Percentiles rank a stretch among this genome's conserved stretches.
These are phyloP conservation scores for Cryptoprocta ferox DNA, from an alignment of 2,797 vertebrate genomes.

Conservation along the genomic window DNA sequence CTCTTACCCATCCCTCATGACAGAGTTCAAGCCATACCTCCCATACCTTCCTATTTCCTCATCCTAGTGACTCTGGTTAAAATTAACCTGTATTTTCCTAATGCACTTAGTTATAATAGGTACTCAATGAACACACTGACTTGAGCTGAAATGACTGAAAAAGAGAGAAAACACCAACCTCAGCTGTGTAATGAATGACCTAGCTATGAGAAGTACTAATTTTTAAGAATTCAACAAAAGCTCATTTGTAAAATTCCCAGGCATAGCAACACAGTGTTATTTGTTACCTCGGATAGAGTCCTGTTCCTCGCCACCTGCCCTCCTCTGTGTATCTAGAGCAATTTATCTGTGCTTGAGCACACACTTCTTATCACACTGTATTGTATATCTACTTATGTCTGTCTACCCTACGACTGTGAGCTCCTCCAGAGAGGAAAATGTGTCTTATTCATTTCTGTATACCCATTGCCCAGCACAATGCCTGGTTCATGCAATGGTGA, in stretches of 20 bases:
- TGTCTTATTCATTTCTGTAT: not conserved
- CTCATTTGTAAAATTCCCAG: not conserved
- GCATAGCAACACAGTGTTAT: not conserved
- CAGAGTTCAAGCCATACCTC: not conserved
- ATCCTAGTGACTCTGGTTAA: not conserved
- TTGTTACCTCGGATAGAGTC: not conserved
- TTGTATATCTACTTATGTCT: not conserved
- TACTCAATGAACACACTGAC: not conserved
- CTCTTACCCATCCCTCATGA: not conserved
- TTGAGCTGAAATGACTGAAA: not conserved
- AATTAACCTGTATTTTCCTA: not conserved
- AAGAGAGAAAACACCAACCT: not conserved
- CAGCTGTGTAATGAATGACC: not conserved
- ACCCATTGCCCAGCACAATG: not conserved
- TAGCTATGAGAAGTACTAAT: not conserved
- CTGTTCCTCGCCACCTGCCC: not conserved
- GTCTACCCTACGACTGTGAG: not conserved
- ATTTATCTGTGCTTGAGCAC: not conserved
- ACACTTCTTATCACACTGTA: not conserved
- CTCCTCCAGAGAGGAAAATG: not conserved
- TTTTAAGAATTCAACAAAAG: slow-evolving; percentile 32
- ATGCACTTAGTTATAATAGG: not conserved
- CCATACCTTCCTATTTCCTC: not conserved
- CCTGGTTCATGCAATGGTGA: not conserved
- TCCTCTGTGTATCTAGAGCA: not conserved